Base-by-base conservation (phyloP, 2,797 vertebrate species). In the Microhierax caerulescens region DNA sequence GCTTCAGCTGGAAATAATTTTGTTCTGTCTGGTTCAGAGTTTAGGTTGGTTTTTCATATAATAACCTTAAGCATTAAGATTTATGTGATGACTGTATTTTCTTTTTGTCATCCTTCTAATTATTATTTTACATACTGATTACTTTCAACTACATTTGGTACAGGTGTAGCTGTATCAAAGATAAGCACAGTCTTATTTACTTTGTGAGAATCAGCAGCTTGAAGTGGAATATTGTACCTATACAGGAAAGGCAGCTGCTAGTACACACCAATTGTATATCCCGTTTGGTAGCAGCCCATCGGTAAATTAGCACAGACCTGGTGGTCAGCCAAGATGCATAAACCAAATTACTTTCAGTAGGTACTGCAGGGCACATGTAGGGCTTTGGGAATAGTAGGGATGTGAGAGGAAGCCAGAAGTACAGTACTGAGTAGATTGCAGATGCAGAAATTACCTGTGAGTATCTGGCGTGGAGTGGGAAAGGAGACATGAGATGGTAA, bases 221-320 rank as follows among this genome's bases (percentile, higher is more conserved):
- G 57, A 85, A 92, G 60, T 39, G 8, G 21, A 70, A 47, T 7
- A 47, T 57, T 15, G 18, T 39, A 45, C 13, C 43, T 72, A 3
- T 27, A 13, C 16, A 72, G 48, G 79, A 78, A 79, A 79, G 57
- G 17, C 43, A 39, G 36, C 22, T 18, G 21, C 30, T 47, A 47
- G 53, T n/a, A 27, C 34, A 63, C 23, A 41, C 9, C 13, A 63
- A 5, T 1, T 37, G 9, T n/a, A 25, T 41, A n/a, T 51, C 37
- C 25, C 63, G 32, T 56, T 53, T 53, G 20, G 22, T 61, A 74
- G 27, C 41, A 85, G 68, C 11, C 43, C 43, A 3, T 2, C 61
- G 36, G 21, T 73, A 86, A 88, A 84, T 57, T 1, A 2, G 13
- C 8, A 11, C 4, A 2, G 28, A 21, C 2, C 0, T 30, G 15